phyloP scores from a whole-genome alignment of 2,113 vertebrate species.

The Plectropomus leopardus region DNA sequence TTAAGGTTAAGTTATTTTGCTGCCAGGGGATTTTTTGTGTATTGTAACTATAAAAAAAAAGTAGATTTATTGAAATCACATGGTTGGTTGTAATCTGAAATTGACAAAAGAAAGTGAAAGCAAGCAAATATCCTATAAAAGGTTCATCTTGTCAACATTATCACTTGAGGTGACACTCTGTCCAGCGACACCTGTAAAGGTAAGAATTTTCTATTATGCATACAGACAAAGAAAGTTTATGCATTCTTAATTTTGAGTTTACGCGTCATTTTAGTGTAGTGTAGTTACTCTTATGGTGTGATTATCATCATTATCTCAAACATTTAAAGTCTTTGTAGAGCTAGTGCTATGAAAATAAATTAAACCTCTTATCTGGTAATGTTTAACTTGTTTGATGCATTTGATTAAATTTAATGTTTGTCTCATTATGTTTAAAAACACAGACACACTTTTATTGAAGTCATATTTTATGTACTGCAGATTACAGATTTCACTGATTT shows the following conservation, averaged over 20 bases:
- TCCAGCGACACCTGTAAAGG: not conserved
- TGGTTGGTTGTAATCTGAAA: not conserved
- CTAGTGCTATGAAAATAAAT: not conserved
- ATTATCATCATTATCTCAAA: no score
- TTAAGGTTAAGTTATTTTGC: no score
- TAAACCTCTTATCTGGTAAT: no score
- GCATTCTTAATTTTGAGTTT: not conserved
- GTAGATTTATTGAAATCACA: not conserved
- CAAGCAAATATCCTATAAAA: not conserved
- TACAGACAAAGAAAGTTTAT: not conserved
- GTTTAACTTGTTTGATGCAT: not conserved
- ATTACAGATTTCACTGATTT: not conserved
- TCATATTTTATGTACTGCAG: not conserved
- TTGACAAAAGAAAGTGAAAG: not conserved
- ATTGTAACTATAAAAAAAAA: no score
- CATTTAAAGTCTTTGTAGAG: no score
- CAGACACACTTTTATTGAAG: not conserved
- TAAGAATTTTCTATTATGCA: not conserved
- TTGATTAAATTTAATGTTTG: not conserved
- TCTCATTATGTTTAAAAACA: not conserved
- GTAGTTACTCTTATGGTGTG: not conserved
- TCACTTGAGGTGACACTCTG: not conserved
- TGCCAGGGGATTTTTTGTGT: no score
- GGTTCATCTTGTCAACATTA: not conserved
- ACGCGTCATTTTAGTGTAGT: not conserved